Base-by-base conservation (phyloP, 2,797 vertebrate species). In the Centroberyx gerrardi region DNA sequence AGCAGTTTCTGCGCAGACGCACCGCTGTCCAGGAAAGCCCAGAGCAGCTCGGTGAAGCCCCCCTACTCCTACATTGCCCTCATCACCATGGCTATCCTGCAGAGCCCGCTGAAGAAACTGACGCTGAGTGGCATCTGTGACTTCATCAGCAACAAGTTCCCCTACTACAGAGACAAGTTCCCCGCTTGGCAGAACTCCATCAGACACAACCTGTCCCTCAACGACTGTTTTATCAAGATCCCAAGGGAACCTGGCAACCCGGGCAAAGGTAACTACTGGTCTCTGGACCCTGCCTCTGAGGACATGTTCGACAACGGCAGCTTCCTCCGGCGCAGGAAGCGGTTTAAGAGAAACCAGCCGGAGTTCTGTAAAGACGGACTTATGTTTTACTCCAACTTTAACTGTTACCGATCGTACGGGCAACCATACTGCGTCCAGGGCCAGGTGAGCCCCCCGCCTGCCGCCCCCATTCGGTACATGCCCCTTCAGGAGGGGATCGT, bases 271-370 rank as follows among this genome's bases (percentile, higher is more conserved):
- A 96, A 95, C 92, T 96, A 97, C 91, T 98, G 97, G 97, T 95
- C 96, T 33, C 90, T 98, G 82, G 97, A 97, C 83, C 97, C 97
- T 0, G 97, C 96, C 1, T 97, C 97, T 0, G 96, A 94, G 86
- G 97, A 96, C 91, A 98, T 98, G 97, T 98, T 98, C 72, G 97
- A 96, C 91, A 96, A 97, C 72, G 97, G 97, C 77, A 98, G 97
- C 91, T 97, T 98, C 76, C 95, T 98, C 2, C 93, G 97, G 10
- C 93, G 97, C 27, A 94, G 97, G 72, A 97, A 96, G 85, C 92
- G 97, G 17, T 98, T 97, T 86, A 98, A 97, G 90, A 95, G 97
- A 60, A 96, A 92, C 76, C 94, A 92, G 18, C 88, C 87, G 0
- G 90, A 91, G 18, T 85, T 92, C 4, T 59, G 74, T 33, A 94